Conservation (phyloP, 2,797 vertebrate species). For the Myotis vivesi region DNA sequence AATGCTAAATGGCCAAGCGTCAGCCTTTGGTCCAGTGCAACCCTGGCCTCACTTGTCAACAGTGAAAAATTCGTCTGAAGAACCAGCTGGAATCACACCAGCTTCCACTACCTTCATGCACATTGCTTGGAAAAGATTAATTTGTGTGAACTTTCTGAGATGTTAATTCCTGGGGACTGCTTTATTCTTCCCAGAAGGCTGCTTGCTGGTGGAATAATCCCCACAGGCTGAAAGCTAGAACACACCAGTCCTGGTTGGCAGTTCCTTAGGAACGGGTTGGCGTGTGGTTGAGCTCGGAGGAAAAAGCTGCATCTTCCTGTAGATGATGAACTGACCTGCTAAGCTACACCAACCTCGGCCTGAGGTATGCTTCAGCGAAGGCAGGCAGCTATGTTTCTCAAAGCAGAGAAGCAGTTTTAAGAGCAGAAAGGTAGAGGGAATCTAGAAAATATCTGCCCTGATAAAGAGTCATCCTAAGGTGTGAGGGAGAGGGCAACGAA, state of each 20-base stretch:
- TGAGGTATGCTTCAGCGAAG: slow-evolving; percentile 81
- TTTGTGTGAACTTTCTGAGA: slow-evolving; percentile 13
- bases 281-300: slow-evolving; percentile 45
- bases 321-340: slow-evolving; percentile 69
- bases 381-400: slow-evolving; percentile 84
- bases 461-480: slow-evolving; percentile 84
- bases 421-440: slow-evolving; percentile 87
- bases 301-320: slow-evolving; percentile 78
- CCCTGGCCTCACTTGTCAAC: slow-evolving; percentile 59
- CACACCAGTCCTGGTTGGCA: slow-evolving; percentile 64
- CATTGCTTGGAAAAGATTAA: slow-evolving; percentile 50
- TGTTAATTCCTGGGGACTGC: slow-evolving; percentile 42
- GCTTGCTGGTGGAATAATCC: slow-evolving; percentile 37
- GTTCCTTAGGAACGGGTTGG: slow-evolving; percentile 59
- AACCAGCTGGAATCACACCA: slow-evolving; percentile 50
- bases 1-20: slow-evolving; percentile 70
- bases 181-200: slow-evolving; percentile 41
- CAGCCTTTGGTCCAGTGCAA: slow-evolving; percentile 80
- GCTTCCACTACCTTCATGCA: slow-evolving; percentile 64
- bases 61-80: slow-evolving; percentile 53
- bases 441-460: slow-evolving; percentile 84
- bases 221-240: slow-evolving; percentile 72
- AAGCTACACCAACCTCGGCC: slow-evolving; percentile 78
- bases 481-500: slow-evolving; percentile 75
- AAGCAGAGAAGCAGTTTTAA: slow-evolving; percentile 85